These are phyloP conservation scores for Mustelus asterias DNA, from an alignment of 2,113 vertebrate species.

Conservation along the genomic window DNA sequence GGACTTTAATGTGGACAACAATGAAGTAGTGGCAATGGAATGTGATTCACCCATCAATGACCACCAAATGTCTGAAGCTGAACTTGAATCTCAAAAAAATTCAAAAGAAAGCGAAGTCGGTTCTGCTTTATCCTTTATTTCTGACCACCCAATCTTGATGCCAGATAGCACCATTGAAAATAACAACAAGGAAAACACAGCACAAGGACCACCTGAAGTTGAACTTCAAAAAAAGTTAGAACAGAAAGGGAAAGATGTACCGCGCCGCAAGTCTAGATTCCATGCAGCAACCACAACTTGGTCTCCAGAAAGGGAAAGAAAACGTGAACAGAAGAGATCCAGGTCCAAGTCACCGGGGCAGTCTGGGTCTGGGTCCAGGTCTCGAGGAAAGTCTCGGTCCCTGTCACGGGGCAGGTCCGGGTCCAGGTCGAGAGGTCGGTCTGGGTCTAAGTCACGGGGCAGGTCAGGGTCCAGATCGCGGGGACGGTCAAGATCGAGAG, in stretches of 20 bases:
- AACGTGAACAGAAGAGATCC: conserved; percentile 54
- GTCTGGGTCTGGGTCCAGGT: conserved; percentile 50
- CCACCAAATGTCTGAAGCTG: conserved; percentile 50
- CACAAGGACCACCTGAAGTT: not conserved
- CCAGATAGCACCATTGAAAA: not conserved
- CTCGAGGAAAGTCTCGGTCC: conserved; percentile 30
- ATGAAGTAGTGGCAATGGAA: conserved; percentile 78
- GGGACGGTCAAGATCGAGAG: not conserved
- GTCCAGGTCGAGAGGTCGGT: conserved; percentile 44
- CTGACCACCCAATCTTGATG: not conserved
- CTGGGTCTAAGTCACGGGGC: not conserved
- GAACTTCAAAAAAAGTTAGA: conserved; percentile 7
- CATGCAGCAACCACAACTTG: conserved; percentile 88
- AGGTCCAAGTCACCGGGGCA: conserved; percentile 53
- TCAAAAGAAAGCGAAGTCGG: conserved; percentile 43
- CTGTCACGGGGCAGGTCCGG: conserved; percentile 43
- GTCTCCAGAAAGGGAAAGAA: conserved; percentile 72
- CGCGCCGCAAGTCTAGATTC: conserved; percentile 77
- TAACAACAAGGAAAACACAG: not conserved
- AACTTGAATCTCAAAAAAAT: conserved; percentile 48
- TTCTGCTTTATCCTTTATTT: not conserved
- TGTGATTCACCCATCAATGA: conserved; percentile 79
- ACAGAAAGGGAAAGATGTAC: conserved; percentile 55
- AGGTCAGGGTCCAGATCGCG: not conserved
- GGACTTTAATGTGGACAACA: conserved; percentile 65